phyloP scores from a whole-genome alignment of 2,113 vertebrate genomes.

The Sialia sialis region DNA sequence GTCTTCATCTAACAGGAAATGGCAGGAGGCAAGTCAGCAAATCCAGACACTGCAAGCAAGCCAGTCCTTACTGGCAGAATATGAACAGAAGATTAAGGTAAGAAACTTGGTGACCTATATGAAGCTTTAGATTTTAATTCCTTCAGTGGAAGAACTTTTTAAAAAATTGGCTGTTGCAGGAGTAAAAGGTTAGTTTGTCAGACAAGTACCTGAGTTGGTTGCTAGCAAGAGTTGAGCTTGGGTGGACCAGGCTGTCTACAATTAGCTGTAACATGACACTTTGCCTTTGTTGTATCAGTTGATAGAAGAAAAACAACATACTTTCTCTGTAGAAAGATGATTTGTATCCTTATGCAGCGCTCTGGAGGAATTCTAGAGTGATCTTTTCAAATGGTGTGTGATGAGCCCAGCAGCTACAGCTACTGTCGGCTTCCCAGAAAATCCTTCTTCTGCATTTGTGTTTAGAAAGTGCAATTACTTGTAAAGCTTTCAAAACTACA shows the following conservation, averaged over 20 bases:
- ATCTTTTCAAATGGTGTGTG: not conserved
- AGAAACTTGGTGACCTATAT: not conserved
- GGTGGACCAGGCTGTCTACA: not conserved
- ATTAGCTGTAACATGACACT: not conserved
- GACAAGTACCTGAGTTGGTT: not conserved
- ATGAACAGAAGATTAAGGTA: constrained; percentile 91
- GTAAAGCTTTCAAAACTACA: not conserved
- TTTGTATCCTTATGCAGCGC: not conserved
- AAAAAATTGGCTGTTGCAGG: not conserved
- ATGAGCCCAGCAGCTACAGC: not conserved
- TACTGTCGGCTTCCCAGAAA: not conserved
- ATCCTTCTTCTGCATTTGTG: not conserved
- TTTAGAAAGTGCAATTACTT: not conserved
- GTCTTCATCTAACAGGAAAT: constrained; percentile 75
- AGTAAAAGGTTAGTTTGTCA: not conserved
- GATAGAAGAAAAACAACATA: not conserved
- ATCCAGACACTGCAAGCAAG: constrained; percentile 81
- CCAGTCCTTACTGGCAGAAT: constrained; percentile 78
- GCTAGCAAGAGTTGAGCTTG: not conserved
- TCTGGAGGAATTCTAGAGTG: not conserved
- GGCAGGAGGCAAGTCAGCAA: constrained; percentile 83
- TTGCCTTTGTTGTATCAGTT: not conserved
- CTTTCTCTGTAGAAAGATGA: not conserved
- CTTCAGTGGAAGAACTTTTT: not conserved
- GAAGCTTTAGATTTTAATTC: not conserved